Evolutionary conservation across 2,113 vertebrate genomes (phyloP), one percentile per base, ranked within the genome.

Genomic region (Ellobius talpinus): DNA sequence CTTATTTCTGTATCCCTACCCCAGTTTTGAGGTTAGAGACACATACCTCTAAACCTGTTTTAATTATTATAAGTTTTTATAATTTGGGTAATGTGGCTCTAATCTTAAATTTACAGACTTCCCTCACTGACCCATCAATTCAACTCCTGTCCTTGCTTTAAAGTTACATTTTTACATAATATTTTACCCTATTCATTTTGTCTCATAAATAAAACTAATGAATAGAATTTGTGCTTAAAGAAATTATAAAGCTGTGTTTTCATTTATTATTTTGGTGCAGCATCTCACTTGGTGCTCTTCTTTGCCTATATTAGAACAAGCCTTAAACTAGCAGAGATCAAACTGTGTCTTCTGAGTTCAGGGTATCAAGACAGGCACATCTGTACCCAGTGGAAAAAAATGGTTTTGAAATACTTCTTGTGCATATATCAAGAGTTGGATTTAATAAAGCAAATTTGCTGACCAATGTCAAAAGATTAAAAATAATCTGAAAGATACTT

Each of bases 361-460:
- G 29, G 29, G 1, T 78, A 52, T 78, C 47, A 52, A 33, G 6
- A 16, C 7, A 33, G 29, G 13, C 3, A 78, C 14, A 78, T 7
- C 14, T 78, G 33, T 33, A 52, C 14, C 7, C 1, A 50, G 16
- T 33, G 14, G 14, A n/a, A n/a, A 50, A 45, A n/a, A 81, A n/a
- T n/a, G 19, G 8, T n/a, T 55, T 78, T 78, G 88, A 90, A 93
- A 88, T 70, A 33, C 72, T 24, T 45, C 11, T 74, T 39, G 14
- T 70, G 36, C 24, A 13, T 87, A 82, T 24, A 36, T 63, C 3
- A 72, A 72, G 11, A 42, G 1, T 23, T 45, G 73, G 24, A 50
- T 65, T 86, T 93, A 91, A 95, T 86, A 89, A 81, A 73, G 7
- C 1, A 89, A 86, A 94, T 81, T 70, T 66, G 3, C 77, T 42